Conservation (phyloP, 2,113 vertebrate species). For the Apteryx mantelli region DNA sequence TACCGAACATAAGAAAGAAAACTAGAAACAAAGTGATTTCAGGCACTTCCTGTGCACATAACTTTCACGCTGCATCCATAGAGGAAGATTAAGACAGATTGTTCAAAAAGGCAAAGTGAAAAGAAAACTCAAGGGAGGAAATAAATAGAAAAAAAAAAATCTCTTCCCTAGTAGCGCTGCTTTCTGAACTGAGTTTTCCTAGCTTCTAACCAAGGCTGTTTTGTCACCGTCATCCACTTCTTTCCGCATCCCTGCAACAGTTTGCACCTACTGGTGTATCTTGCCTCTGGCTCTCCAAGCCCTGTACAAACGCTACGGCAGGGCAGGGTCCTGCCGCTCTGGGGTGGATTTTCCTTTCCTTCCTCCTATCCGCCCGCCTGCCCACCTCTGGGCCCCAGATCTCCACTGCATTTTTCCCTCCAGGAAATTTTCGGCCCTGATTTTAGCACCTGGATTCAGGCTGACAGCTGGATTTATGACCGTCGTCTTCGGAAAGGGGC, state of each 20-base stretch:
- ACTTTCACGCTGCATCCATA: constrained; percentile 17
- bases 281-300: neutral
- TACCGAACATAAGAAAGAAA: neutral
- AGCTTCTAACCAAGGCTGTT: neutral
- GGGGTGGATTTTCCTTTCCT: neutral
- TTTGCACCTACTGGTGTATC: neutral
- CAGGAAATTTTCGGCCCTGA: neutral
- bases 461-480: neutral
- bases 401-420: neutral
- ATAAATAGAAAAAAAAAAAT: neutral
- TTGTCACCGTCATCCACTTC: neutral
- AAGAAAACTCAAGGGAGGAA: neutral
- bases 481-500: neutral
- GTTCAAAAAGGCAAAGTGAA: neutral
- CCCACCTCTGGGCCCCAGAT: neutral
- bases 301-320: neutral
- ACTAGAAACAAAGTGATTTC: constrained; percentile 51
- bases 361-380: neutral
- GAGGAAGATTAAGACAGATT: neutral
- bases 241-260: neutral
- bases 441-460: neutral
- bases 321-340: no score
- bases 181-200: neutral
- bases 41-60: constrained; percentile 10
- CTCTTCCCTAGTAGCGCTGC: neutral